phyloP scores from a whole-genome alignment of 2,888 invertebrate species.

The Ctena decussata region DNA sequence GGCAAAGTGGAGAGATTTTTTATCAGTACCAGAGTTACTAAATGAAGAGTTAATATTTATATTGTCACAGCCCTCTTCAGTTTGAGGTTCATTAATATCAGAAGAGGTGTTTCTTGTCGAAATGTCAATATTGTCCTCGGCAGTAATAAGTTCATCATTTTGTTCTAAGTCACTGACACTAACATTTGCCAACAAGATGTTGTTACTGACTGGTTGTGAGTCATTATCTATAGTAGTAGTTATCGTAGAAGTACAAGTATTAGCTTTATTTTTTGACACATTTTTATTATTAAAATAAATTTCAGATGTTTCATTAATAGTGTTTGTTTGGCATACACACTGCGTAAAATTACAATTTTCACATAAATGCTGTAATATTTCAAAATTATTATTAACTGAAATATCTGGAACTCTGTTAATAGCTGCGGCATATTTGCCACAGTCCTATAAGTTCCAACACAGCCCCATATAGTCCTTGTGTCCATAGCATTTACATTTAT shows the following conservation, averaged over 20 bases:
- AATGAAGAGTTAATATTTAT: not conserved
- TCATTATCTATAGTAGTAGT: not conserved
- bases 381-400: not conserved
- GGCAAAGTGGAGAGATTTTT: not conserved
- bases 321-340: not conserved
- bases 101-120: not conserved
- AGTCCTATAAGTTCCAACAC: slow-evolving; percentile 11
- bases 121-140: not conserved
- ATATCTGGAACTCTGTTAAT: not conserved
- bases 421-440: slow-evolving; percentile 7
- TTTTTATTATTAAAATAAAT: not conserved
- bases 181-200: not conserved
- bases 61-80: not conserved
- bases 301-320: not conserved
- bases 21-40: not conserved
- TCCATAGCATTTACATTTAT: not conserved
- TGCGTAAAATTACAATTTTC: not conserved
- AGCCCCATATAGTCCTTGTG: slow-evolving; percentile 2
- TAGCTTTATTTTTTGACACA: not conserved
- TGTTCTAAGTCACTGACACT: not conserved
- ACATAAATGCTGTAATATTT: not conserved
- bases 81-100: not conserved
- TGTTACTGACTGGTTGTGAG: not conserved
- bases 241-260: not conserved
- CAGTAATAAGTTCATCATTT: not conserved